Evolutionary conservation across 2,113 vertebrate genomes (phyloP).

Genomic region (Silurus asotus): DNA sequence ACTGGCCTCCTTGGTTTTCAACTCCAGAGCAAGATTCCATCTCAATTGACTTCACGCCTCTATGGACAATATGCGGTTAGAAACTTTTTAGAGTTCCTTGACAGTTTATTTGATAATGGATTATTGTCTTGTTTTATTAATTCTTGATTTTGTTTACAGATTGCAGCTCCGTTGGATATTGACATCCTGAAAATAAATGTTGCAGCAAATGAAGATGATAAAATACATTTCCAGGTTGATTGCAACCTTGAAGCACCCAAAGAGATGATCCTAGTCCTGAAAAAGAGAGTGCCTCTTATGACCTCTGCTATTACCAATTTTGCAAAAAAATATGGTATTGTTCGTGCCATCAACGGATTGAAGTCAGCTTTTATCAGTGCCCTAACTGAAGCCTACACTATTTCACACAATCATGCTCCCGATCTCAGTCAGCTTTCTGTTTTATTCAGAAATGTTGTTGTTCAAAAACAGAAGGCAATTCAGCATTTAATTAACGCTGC

Average conservation of each 20-base stretch:
- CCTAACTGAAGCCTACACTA: conserved; percentile 62
- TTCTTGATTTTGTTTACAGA: conserved; percentile 68
- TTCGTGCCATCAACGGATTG: conserved; percentile 59
- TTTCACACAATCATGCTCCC: conserved; percentile 60
- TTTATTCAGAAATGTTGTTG: conserved; percentile 67
- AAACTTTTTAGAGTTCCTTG: conserved; percentile 30
- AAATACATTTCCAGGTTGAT: conserved; percentile 70
- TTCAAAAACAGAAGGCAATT: conserved; percentile 68
- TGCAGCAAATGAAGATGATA: conserved; percentile 60
- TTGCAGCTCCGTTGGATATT: conserved; percentile 74
- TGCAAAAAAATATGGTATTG: conserved; percentile 71
- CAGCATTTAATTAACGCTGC: conserved; percentile 71
- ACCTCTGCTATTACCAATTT: conserved; percentile 64
- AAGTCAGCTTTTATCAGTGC: conserved; percentile 61
- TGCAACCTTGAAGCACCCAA: conserved; percentile 76
- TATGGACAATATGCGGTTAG: conserved; percentile 79
- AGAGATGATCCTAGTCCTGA: conserved; percentile 72
- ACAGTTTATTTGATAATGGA: background rate
- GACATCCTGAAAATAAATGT: conserved; percentile 75
- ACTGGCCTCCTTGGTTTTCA: conserved; percentile 76
- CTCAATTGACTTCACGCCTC: conserved; percentile 67
- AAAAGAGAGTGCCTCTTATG: conserved; percentile 72
- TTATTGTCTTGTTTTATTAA: background rate
- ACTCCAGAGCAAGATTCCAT: conserved; percentile 49
- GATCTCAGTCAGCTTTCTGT: conserved; percentile 69